phyloP scores from a whole-genome alignment of 2,797 vertebrate genomes.

The Bradypodion ventrale region DNA sequence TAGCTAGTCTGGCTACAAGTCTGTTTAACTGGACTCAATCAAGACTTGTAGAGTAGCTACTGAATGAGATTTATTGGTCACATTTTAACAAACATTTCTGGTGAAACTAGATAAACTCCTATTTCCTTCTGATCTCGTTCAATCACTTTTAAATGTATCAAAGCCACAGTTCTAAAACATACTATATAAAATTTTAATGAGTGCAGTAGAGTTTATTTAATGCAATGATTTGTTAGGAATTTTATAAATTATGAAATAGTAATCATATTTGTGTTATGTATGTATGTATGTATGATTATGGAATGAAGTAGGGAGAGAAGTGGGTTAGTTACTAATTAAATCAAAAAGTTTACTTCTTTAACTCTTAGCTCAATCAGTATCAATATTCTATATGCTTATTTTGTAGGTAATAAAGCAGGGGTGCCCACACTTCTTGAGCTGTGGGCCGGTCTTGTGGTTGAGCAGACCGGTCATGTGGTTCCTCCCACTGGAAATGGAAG shows the following conservation, averaged over 20 bases:
- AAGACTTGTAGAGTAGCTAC: not conserved
- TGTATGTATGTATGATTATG: not conserved
- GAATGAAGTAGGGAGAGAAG: not conserved
- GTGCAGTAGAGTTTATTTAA: not conserved
- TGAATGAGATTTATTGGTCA: not conserved
- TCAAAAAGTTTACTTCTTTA: not conserved
- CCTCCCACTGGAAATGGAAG: too few relatives aligned
- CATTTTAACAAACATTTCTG: not conserved
- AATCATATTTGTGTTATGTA: not conserved
- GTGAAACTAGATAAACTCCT: not conserved
- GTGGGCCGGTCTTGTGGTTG: too few relatives aligned
- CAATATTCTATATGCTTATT: not conserved
- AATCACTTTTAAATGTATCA: not conserved
- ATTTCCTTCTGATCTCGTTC: not conserved
- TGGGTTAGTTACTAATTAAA: slow-evolving; percentile 10
- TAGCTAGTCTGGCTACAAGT: not conserved
- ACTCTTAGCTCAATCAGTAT: not conserved
- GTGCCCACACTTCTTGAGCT: too few relatives aligned
- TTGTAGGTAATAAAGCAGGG: not conserved
- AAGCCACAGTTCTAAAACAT: not conserved
- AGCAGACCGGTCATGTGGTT: too few relatives aligned
- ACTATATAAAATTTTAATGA: not conserved
- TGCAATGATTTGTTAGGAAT: not conserved
- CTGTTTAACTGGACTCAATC: not conserved
- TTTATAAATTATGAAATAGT: not conserved